Evolutionary conservation across 2,113 vertebrate genomes (phyloP), one percentile per base, ranked within the genome.

Genomic region (Vidua chalybeata): DNA sequence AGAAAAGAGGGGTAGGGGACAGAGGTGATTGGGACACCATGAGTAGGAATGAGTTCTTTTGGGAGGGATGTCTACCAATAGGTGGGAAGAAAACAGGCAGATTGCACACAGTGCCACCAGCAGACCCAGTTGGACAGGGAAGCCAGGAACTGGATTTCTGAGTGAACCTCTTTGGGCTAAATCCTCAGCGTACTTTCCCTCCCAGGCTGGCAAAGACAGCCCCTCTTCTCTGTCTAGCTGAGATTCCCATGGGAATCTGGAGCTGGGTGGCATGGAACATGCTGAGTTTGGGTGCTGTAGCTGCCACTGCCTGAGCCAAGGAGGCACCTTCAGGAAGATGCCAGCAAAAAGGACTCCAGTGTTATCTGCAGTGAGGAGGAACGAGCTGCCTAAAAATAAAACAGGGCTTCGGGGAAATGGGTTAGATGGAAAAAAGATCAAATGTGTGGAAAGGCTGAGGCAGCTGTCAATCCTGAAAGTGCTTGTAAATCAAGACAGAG

Each of bases 341-440:
- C 71, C 55, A 45, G 49, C 39, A 26, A 23, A 31, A 49, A 76
- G 48, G 52, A 30, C 48, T 87, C 31, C 35, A 15, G 39, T 55
- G n/a, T 45, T 93, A 66, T 23, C 72, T 80, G 73, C 2, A 2
- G 35, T 31, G 73, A 67, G 83, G 46, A 76, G 74, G 58, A 81
- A 61, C 43, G 73, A 94, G 55, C 39, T 59, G 51, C 5, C 86
- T 82, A 71, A 94, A 95, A 87, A 67, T 85, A 93, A 83, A 95
- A 61, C 0, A 30, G 45, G 21, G 45, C 51, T 94, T 83, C 0
- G 0, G 3, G 16, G 59, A 39, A 14, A 7, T 69, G 62, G 30
- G 43, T 35, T 54, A 75, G 81, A 39, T 43, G 59, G 77, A 77
- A 73, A 83, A 84, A 89, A 73, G 74, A 77, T 77, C 39, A 59